Conservation (phyloP, 1,140 invertebrate genomes). For the Microplitis demolitor region DNA sequence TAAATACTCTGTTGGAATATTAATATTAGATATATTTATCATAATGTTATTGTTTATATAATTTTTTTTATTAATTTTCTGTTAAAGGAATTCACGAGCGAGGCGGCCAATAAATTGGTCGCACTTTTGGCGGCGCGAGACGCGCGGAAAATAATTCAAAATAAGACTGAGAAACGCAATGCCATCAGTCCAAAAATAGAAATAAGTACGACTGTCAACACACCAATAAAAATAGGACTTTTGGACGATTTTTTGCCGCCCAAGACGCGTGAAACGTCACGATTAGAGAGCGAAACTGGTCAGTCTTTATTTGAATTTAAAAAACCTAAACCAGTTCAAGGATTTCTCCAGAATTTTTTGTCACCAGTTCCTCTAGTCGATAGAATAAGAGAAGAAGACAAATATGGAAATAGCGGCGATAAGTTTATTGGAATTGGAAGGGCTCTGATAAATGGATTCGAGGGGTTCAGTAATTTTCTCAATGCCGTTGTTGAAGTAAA, state of each 20-base stretch:
- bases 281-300: constrained; percentile 40
- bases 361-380: constrained; percentile 70
- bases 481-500: constrained; percentile 62
- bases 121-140: constrained; percentile 37
- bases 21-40: not conserved
- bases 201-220: not conserved
- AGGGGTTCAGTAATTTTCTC: constrained; percentile 66
- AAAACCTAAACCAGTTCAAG: constrained; percentile 31
- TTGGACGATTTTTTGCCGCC: constrained; percentile 33
- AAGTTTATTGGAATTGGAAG: constrained; percentile 64
- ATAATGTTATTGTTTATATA: not conserved
- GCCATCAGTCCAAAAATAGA: not conserved
- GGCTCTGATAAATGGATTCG: constrained; percentile 65
- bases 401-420: constrained; percentile 72
- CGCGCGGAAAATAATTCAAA: constrained; percentile 18
- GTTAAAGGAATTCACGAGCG: constrained; percentile 42
- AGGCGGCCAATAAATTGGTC: constrained; percentile 42
- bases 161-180: not conserved
- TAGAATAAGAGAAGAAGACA: constrained; percentile 70
- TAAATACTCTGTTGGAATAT: too few species aligned
- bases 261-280: constrained; percentile 39
- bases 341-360: constrained; percentile 38
- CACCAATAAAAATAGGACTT: constrained; percentile 26
- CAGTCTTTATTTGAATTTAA: constrained; percentile 45
- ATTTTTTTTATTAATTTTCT: not conserved